Evolutionary conservation across 2,888 invertebrate genomes (phyloP).

Genomic region (Muscina levida): DNA sequence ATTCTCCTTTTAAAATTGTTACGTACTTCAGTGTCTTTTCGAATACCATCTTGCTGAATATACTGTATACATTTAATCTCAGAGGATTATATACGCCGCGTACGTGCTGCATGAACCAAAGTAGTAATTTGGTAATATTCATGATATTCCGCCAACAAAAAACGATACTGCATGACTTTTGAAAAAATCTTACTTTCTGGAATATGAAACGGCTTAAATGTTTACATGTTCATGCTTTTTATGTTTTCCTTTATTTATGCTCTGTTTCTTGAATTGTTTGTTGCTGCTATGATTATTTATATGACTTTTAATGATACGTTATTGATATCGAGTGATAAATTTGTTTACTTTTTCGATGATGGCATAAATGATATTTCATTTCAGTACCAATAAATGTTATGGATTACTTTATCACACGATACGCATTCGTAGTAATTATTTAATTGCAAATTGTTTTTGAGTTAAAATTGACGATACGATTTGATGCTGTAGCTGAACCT

Average conservation of each 20-base stretch:
- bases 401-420: conserved; percentile 22
- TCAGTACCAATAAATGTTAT: conserved; percentile 28
- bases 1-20: no score
- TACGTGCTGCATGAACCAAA: conserved; percentile 37
- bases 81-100: conserved; percentile 18
- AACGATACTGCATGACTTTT: conserved; percentile 21
- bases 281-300: conserved; percentile 52
- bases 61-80: no score
- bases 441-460: no score
- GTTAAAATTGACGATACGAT: no score
- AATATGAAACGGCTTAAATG: conserved; percentile 13
- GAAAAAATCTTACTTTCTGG: conserved; percentile 43
- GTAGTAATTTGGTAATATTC: conserved; percentile 65
- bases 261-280: conserved; percentile 17
- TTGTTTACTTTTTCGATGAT: conserved; percentile 59
- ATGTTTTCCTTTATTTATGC: conserved; percentile 58
- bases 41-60: no score
- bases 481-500: no score
- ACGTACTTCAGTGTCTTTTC: no score
- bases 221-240: conserved; percentile 46
- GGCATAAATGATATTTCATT: conserved; percentile 36
- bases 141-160: conserved; percentile 46
- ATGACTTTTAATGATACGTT: conserved; percentile 66
- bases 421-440: no score
- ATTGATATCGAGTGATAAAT: conserved; percentile 69